Conservation (phyloP, 2,113 vertebrate species). For the Anseranas semipalmata region DNA sequence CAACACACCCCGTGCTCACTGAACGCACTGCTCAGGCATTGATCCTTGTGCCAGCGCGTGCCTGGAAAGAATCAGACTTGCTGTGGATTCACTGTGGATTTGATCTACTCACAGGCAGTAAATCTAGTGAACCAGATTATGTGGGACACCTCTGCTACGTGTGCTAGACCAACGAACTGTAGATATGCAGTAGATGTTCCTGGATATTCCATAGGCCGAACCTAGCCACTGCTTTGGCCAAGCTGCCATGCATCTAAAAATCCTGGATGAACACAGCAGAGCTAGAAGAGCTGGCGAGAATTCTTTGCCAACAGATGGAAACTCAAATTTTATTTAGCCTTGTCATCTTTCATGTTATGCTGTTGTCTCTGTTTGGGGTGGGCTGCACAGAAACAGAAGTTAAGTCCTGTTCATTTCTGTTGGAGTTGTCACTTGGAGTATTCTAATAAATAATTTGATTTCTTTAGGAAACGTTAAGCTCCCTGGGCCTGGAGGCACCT, state of each 20-base stretch:
- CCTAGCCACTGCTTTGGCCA: background rate
- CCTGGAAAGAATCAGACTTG: background rate
- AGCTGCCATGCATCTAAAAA: background rate
- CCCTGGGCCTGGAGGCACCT: background rate
- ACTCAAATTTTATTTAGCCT: background rate
- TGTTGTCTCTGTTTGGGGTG: background rate
- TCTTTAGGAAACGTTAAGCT: background rate
- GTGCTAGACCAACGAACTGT: background rate
- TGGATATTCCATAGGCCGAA: background rate
- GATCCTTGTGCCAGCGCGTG: background rate
- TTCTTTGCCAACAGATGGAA: background rate
- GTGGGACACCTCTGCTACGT: accelerated
- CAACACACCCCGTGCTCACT: background rate
- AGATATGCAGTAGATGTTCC: background rate
- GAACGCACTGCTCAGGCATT: accelerated
- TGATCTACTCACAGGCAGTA: background rate
- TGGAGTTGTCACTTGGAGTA: background rate
- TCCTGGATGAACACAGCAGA: background rate
- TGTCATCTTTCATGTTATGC: background rate
- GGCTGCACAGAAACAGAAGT: background rate
- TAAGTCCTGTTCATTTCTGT: background rate
- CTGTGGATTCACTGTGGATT: accelerated
- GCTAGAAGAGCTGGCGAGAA: background rate
- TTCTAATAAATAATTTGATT: background rate
- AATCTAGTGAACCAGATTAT: background rate